phyloP scores from a whole-genome alignment of 2,888 invertebrate species.

The Hemithea aestivaria region DNA sequence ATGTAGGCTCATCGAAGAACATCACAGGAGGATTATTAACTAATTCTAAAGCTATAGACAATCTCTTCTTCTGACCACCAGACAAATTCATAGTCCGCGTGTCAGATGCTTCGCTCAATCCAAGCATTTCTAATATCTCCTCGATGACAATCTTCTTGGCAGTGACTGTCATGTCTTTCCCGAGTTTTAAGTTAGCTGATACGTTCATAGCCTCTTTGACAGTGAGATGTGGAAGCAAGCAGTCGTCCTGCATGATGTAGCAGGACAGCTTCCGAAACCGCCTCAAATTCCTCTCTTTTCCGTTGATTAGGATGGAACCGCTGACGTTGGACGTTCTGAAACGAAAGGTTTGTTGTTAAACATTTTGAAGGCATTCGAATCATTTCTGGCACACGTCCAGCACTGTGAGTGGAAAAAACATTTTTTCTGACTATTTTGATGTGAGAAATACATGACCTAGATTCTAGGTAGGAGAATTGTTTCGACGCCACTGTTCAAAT shows the following conservation, averaged over 20 bases:
- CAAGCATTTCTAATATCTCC: constrained; percentile 91
- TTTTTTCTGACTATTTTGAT: background rate
- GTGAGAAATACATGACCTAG: background rate
- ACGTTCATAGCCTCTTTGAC: constrained; percentile 96
- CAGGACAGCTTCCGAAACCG: constrained; percentile 95
- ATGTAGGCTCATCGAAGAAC: constrained; percentile 97
- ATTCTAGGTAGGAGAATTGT: no score
- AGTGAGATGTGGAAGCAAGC: constrained; percentile 91
- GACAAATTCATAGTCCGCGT: constrained; percentile 90
- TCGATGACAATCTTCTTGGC: constrained; percentile 90
- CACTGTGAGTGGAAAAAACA: background rate
- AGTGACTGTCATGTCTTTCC: constrained; percentile 84
- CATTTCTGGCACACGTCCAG: constrained; percentile 6
- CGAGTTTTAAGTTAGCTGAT: constrained; percentile 94
- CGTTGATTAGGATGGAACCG: constrained; percentile 92
- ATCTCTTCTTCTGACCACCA: constrained; percentile 93
- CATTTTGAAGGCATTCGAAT: constrained; percentile 4
- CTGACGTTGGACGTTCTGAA: constrained; percentile 89
- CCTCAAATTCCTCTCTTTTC: constrained; percentile 90
- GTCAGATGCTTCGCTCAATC: constrained; percentile 87
- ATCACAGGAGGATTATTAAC: constrained; percentile 98
- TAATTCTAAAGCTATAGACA: constrained; percentile 94
- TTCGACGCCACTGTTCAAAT: no score
- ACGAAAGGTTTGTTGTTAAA: constrained; percentile 24
- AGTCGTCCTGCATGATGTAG: constrained; percentile 98